Conservation (phyloP, 2,113 vertebrate genomes). For the Eulemur macaco region DNA sequence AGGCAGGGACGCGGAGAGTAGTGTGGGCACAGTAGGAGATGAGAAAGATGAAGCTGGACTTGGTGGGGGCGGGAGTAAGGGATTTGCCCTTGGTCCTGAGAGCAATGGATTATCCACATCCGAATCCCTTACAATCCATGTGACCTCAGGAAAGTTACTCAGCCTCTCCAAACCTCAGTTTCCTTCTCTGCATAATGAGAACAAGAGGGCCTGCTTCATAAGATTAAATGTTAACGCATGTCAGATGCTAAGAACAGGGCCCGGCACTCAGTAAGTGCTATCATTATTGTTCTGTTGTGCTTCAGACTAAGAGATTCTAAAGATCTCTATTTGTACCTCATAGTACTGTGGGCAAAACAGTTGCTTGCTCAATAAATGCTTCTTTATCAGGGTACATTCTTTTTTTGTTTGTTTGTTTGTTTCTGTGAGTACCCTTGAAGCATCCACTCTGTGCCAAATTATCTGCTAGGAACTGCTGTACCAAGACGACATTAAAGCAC, state of each 20-base stretch:
- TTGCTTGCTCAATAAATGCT: not conserved
- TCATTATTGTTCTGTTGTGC: not conserved
- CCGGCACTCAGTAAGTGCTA: not conserved
- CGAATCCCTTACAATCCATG: not conserved
- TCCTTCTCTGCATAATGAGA: not conserved
- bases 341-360: not conserved
- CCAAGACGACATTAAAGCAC: not conserved
- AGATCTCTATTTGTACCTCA: not conserved
- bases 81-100: not conserved
- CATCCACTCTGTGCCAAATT: not conserved
- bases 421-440: not conserved
- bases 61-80: accelerated
- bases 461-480: not conserved
- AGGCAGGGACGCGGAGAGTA: not conserved
- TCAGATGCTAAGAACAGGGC: not conserved
- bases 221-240: not conserved
- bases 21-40: not conserved
- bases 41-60: not conserved
- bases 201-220: not conserved
- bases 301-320: not conserved
- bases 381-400: not conserved
- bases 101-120: not conserved
- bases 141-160: not conserved
- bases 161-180: not conserved
- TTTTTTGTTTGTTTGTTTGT: not conserved